phyloP scores from a whole-genome alignment of 2,113 vertebrate genomes.

The Ctenodactylus gundi region DNA sequence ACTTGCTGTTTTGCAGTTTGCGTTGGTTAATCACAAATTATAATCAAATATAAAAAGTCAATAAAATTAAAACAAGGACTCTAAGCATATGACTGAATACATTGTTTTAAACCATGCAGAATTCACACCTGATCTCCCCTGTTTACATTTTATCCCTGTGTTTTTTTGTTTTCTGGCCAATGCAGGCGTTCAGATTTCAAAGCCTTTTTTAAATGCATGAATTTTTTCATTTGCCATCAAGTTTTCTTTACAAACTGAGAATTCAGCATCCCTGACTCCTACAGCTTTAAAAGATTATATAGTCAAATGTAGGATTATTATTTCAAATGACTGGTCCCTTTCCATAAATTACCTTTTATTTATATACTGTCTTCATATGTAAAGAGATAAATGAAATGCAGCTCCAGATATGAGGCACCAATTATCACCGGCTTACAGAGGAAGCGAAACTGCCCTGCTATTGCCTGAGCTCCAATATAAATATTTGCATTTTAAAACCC shows the following conservation, averaged over 20 bases:
- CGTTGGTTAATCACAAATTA: conserved; percentile 35
- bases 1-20: conserved; percentile 44
- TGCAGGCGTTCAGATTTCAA: conserved; percentile 11
- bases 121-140: not conserved
- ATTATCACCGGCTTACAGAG: conserved; percentile 49
- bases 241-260: conserved; percentile 42
- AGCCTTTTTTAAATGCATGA: conserved; percentile 38
- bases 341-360: conserved; percentile 75
- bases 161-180: not conserved
- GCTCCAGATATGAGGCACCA: conserved; percentile 70
- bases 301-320: conserved; percentile 50
- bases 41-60: not conserved
- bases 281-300: not conserved
- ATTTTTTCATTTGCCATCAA: not conserved
- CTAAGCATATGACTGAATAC: not conserved
- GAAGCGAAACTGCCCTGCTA: conserved; percentile 57
- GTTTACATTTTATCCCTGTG: not conserved
- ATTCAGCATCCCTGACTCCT: conserved; percentile 5
- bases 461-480: conserved; percentile 74
- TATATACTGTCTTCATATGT: conserved; percentile 69
- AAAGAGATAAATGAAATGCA: conserved; percentile 69
- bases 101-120: conserved; percentile 33
- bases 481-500: conserved; percentile 73
- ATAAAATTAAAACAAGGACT: not conserved
- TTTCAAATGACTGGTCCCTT: conserved; percentile 37